These are phyloP conservation scores for Lipotes vexillifer DNA, from an alignment of 2,113 vertebrate species.

Conservation along the genomic window DNA sequence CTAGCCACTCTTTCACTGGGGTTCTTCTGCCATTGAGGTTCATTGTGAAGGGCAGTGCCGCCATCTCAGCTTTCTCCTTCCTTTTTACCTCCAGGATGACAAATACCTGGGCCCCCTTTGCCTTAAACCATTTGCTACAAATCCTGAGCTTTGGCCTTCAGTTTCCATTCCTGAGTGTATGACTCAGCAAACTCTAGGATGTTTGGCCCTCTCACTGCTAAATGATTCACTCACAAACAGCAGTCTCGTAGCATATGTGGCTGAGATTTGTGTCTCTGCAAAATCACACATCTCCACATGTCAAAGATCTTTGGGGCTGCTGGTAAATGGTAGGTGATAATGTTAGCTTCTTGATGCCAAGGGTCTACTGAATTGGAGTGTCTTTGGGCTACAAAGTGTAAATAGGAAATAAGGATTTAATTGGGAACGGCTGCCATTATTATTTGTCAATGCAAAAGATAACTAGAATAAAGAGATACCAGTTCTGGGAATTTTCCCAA, in stretches of 20 bases:
- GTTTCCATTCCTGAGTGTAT: background rate
- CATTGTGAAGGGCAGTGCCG: background rate
- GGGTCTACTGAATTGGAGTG: background rate
- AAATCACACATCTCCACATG: background rate
- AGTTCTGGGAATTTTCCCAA: background rate
- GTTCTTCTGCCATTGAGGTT: background rate
- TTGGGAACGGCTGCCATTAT: background rate
- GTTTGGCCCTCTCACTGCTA: background rate
- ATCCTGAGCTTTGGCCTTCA: background rate
- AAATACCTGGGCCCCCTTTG: background rate
- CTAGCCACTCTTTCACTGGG: background rate
- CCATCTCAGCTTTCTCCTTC: background rate
- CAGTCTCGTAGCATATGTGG: background rate
- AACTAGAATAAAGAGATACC: no score
- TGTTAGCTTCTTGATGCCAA: background rate
- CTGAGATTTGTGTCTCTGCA: background rate
- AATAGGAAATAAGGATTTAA: background rate
- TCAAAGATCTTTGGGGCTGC: background rate
- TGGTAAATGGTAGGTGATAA: background rate
- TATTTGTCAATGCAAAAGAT: background rate
- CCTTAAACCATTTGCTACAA: background rate
- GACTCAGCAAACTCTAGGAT: background rate
- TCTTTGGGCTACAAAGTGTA: background rate
- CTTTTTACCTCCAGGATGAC: background rate
- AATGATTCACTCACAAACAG: background rate